Percentiles rank a stretch among this genome's conserved stretches.
These are phyloP conservation scores for Copidosoma aretas DNA, from an alignment of 2,888 invertebrate genomes.

Conservation along the genomic window DNA sequence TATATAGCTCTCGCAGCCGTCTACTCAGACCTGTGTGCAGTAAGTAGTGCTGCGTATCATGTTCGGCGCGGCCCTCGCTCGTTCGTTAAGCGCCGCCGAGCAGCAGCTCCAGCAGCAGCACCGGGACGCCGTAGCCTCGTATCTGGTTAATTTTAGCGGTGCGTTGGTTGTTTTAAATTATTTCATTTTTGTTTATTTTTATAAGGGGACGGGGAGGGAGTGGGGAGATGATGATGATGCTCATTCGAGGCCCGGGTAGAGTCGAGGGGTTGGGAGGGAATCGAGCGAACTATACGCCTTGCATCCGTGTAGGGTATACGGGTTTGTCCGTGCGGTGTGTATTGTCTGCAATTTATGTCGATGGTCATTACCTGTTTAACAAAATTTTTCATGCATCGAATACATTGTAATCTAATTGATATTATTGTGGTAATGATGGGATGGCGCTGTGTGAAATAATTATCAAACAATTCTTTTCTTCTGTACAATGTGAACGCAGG, in stretches of 20 bases:
- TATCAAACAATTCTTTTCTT: slow-evolving; percentile 25
- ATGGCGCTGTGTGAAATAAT: neutral
- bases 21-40: neutral
- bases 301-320: neutral
- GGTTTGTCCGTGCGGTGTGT: no score
- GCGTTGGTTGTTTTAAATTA: slow-evolving; percentile 32
- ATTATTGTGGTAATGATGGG: neutral
- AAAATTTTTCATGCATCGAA: no score
- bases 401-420: no score
- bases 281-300: neutral
- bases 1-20: no score
- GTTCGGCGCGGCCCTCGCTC: slow-evolving; percentile 25
- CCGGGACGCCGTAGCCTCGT: slow-evolving; percentile 49
- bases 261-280: neutral
- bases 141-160: slow-evolving; percentile 55
- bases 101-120: slow-evolving; percentile 26
- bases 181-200: no score
- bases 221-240: no score
- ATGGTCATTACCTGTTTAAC: no score
- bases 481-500: slow-evolving; percentile 45
- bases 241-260: neutral
- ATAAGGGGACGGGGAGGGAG: no score
- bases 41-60: slow-evolving; percentile 3
- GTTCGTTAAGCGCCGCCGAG: slow-evolving; percentile 2
- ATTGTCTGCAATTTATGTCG: neutral